These are phyloP conservation scores for Empidonax alnorum DNA, from an alignment of 2,113 vertebrate genomes.

Conservation along the genomic window DNA sequence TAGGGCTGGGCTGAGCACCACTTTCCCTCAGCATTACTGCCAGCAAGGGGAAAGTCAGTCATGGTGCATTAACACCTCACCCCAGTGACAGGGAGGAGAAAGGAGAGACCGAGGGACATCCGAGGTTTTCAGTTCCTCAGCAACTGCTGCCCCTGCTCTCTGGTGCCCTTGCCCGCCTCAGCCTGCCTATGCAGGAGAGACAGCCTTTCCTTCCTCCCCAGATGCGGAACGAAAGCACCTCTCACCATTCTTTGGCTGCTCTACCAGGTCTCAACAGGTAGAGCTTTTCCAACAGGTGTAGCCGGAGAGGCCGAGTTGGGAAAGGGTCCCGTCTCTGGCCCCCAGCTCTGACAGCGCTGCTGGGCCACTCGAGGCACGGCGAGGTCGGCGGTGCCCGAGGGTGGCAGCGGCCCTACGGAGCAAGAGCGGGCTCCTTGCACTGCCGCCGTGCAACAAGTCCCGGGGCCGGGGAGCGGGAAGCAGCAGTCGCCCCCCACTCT, in stretches of 20 bases:
- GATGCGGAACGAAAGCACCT: neutral
- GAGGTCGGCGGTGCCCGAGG: neutral
- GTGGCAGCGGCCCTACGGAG: neutral
- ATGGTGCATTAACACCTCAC: neutral
- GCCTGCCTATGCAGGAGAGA: too few species aligned
- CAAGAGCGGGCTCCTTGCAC: neutral
- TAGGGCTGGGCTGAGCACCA: neutral
- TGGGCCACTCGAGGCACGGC: neutral
- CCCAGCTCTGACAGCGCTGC: neutral
- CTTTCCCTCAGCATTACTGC: neutral
- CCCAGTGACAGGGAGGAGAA: neutral
- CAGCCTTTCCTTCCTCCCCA: neutral
- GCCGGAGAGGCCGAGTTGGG: neutral
- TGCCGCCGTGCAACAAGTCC: neutral
- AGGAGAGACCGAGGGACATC: neutral
- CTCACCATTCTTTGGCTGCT: neutral
- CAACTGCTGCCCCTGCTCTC: neutral
- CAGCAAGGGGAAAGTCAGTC: neutral
- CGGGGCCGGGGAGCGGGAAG: neutral
- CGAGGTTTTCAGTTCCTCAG: neutral
- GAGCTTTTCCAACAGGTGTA: neutral
- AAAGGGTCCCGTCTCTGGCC: neutral
- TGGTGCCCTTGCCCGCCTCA: neutral
- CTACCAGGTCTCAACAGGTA: neutral
- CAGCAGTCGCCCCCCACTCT: neutral